These are phyloP conservation scores for Meteorus sp. DNA, from an alignment of 1,140 invertebrate species.

Conservation along the genomic window DNA sequence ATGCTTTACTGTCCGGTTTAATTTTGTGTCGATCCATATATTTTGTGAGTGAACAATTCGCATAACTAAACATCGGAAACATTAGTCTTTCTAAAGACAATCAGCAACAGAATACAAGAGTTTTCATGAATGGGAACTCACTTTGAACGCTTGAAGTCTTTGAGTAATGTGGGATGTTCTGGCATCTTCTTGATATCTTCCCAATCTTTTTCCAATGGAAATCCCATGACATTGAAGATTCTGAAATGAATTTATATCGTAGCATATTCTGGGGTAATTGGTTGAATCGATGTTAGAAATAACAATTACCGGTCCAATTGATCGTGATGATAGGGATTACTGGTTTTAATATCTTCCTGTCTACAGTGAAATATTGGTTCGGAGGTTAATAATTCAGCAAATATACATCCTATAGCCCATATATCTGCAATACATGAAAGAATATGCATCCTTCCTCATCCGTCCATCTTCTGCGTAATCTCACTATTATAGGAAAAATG, in stretches of 20 bases:
- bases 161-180: constrained; percentile 92
- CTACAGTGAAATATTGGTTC: constrained; percentile 99
- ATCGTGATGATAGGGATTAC: constrained; percentile 99
- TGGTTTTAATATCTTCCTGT: constrained; percentile 99
- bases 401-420: constrained; percentile 99
- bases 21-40: constrained; percentile 99
- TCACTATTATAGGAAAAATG: no score
- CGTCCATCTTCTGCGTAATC: no score
- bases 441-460: not conserved
- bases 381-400: constrained; percentile 94
- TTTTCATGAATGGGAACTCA: constrained; percentile 56
- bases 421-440: constrained; percentile 75
- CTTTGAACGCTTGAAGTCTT: constrained; percentile 97
- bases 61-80: constrained; percentile 72
- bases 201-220: constrained; percentile 98
- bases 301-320: constrained; percentile 79
- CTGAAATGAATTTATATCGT: constrained; percentile 50
- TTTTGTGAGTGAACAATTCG: constrained; percentile 92
- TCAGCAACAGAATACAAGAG: not conserved
- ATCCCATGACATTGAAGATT: constrained; percentile 99
- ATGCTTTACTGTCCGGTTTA: constrained; percentile 95
- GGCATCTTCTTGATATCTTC: constrained; percentile 99
- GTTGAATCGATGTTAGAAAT: not conserved
- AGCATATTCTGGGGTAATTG: not conserved
- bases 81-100: not conserved